These are phyloP conservation scores for Habroteleia sp. DNA, from an alignment of 2,888 invertebrate genomes.

Conservation along the genomic window DNA sequence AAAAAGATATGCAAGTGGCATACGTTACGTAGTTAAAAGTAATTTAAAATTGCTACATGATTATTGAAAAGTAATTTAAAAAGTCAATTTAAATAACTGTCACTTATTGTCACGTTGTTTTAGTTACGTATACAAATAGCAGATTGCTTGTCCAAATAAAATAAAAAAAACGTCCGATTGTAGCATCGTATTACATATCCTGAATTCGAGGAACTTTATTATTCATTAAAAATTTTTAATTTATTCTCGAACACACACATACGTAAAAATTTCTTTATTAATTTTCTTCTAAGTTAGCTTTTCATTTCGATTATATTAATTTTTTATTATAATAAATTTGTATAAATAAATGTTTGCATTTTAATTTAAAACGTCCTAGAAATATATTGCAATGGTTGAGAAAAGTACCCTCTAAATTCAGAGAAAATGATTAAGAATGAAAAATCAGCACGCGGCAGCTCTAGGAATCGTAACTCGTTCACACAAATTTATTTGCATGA, in stretches of 20 bases:
- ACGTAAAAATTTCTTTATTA: no score
- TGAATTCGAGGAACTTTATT: no score
- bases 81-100: conserved; percentile 45
- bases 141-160: conserved; percentile 14
- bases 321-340: neutral
- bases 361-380: conserved; percentile 13
- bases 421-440: conserved; percentile 49
- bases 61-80: conserved; percentile 51
- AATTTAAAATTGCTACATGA: conserved; percentile 33
- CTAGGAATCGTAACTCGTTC: conserved; percentile 45
- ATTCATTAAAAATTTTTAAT: no score
- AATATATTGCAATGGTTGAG: conserved; percentile 16
- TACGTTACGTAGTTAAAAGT: conserved; percentile 27
- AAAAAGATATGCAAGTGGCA: conserved; percentile 28
- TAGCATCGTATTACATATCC: no score
- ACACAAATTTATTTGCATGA: conserved; percentile 58
- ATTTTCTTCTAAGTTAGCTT: no score
- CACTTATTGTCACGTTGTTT: conserved; percentile 28
- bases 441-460: conserved; percentile 36
- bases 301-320: no score
- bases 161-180: no score
- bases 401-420: conserved; percentile 26
- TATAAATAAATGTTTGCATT: conserved; percentile 4
- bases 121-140: conserved; percentile 2
- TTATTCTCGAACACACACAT: no score